phyloP scores from a whole-genome alignment of 2,797 vertebrate genomes.

The Orientallactaga sibirica region DNA sequence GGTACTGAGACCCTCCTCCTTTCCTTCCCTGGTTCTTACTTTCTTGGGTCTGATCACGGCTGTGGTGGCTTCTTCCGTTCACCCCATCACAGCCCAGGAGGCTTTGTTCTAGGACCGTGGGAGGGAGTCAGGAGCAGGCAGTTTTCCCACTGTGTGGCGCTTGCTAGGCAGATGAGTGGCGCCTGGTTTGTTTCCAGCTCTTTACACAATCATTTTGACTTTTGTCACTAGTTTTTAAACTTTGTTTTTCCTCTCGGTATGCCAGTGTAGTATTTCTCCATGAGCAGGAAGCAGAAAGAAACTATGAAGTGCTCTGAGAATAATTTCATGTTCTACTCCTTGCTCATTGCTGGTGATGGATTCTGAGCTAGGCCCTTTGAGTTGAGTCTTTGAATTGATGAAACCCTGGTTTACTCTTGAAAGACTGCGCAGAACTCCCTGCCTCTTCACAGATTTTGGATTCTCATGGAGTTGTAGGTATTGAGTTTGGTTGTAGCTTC shows the following conservation, averaged over 20 bases:
- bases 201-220: constrained; percentile 4
- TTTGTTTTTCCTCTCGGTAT: not conserved
- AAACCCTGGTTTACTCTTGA: not conserved
- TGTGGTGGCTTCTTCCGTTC: not conserved
- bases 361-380: not conserved
- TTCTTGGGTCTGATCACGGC: not conserved
- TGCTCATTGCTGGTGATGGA: not conserved
- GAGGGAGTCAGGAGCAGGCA: not conserved
- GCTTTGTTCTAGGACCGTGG: not conserved
- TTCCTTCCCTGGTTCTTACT: not conserved
- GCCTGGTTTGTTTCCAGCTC: not conserved
- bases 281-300: not conserved
- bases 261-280: not conserved
- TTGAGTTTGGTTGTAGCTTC: constrained; percentile 8
- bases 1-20: not conserved
- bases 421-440: not conserved
- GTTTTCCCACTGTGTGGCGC: not conserved
- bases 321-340: not conserved
- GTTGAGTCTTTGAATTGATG: not conserved
- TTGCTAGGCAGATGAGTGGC: not conserved
- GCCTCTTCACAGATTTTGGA: not conserved
- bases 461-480: not conserved
- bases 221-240: not conserved
- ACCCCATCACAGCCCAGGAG: not conserved
- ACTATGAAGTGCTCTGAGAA: not conserved